Evolutionary conservation across 2,797 vertebrate species (phyloP), one percentile per base, ranked within the genome.

Genomic region (Semaprochilodus insignis): DNA sequence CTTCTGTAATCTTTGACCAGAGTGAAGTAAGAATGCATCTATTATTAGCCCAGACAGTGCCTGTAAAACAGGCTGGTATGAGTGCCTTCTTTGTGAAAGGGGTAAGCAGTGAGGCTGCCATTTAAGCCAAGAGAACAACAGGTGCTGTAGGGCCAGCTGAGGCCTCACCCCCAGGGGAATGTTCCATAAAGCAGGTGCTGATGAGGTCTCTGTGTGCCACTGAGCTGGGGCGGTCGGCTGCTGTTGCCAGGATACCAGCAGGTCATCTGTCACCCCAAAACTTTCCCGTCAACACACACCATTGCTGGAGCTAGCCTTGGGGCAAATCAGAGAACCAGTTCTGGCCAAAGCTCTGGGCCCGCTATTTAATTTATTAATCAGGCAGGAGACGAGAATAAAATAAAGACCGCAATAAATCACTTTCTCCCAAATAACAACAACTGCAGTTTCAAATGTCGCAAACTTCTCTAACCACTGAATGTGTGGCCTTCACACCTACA

Each of bases 161-260:
- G 59, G 59, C 59, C 59, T 25, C n/a, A 21, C 11, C 31, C 27
- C 27, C 15, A 36, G 27, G 81, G 74, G 77, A 72, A 70, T 70
- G 77, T 76, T 86, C 78, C 81, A 80, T 74, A 78, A 65, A 77
- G 34, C 36, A 54, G 82, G 77, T 60, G 70, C 75, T 77, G 74
- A 78, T n/a, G 66, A 23, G 25, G 67, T 72, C 65, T 71, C 40
- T 57, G 48, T 51, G 44, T 48, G 44, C 44, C 44, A 11, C 44
- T 13, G 44, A 48, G 48, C 31, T 51, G 34, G 44, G 19, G 74
- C 62, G 60, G 80, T 77, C 84, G 48, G 65, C 74, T 73, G 63
- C 34, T 74, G 87, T 86, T 88, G 83, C 85, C 79, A 71, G 81
- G 85, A 85, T 80, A 86, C 83, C 51, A 31, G 62, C 55, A 77